phyloP scores from a whole-genome alignment of 2,888 invertebrate genomes.

The Chloromyia formosa region DNA sequence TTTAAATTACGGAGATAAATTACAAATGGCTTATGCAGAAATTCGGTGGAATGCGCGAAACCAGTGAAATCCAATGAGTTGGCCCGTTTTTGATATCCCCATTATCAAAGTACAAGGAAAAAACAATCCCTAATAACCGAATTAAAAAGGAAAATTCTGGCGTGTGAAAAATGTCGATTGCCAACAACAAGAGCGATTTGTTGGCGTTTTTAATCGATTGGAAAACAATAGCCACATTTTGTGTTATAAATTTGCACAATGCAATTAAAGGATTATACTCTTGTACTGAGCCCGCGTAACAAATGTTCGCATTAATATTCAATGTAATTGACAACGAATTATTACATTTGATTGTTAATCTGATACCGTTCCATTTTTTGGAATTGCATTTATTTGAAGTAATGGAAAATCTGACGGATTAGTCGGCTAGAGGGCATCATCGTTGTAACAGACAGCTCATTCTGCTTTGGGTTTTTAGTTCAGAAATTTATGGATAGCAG shows the following conservation, averaged over 20 bases:
- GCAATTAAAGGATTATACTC: constrained; percentile 23
- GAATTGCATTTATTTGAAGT: too few species aligned
- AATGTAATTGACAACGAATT: neutral
- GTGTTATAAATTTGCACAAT: neutral
- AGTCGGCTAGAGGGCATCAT: too few species aligned
- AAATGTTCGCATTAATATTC: constrained; percentile 12
- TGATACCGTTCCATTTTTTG: neutral
- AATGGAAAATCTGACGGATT: too few species aligned
- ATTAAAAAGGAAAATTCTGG: too few species aligned
- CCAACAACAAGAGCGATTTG: neutral
- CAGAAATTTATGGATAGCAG: too few species aligned
- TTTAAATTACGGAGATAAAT: constrained; percentile 36
- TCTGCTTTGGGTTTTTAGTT: too few species aligned
- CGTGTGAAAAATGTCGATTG: neutral
- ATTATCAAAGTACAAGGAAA: too few species aligned
- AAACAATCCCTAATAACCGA: too few species aligned
- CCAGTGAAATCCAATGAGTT: neutral
- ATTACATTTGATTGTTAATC: constrained; percentile 6
- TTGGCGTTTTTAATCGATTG: constrained; percentile 11
- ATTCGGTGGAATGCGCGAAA: neutral
- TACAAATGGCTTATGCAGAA: constrained; percentile 22
- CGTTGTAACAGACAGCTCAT: too few species aligned
- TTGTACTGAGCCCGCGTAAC: neutral
- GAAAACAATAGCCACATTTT: constrained; percentile 14
- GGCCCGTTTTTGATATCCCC: neutral